Evolutionary conservation across 2,888 invertebrate genomes (phyloP).

Genomic region (Thysanoteuthis rhombus): DNA sequence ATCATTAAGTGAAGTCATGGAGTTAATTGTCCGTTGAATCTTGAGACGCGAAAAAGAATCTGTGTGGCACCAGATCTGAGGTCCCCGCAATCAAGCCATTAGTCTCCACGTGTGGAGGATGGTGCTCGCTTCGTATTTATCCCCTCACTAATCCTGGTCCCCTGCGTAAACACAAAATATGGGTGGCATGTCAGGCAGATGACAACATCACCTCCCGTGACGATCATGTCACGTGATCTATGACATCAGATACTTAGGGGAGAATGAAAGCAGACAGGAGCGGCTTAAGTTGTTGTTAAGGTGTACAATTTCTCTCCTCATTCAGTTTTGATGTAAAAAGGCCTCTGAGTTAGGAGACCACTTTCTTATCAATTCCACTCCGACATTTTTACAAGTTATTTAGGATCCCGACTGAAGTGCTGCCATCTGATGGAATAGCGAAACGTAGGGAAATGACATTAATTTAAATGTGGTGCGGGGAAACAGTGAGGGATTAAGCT

Average conservation of each 20-base stretch:
- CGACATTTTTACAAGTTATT: not conserved
- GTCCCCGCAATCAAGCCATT: not conserved
- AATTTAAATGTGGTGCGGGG: no score
- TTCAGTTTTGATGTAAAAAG: not conserved
- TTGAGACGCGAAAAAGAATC: not conserved
- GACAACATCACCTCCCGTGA: not conserved
- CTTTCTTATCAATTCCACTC: not conserved
- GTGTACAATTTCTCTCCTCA: not conserved
- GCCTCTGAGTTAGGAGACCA: not conserved
- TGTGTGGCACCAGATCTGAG: not conserved
- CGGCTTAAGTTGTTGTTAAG: conserved; percentile 12
- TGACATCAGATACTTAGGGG: not conserved
- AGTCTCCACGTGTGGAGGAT: not conserved
- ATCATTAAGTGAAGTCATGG: not conserved
- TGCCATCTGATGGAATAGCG: not conserved
- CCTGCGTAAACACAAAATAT: not conserved
- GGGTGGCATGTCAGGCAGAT: not conserved
- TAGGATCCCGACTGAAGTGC: not conserved
- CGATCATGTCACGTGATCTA: not conserved
- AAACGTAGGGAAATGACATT: not conserved
- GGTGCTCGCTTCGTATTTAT: not conserved
- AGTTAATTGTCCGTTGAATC: not conserved
- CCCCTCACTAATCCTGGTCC: not conserved
- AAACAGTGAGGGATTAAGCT: no score
- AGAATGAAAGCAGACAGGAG: not conserved